Evolutionary conservation across 2,888 invertebrate genomes (phyloP).

Genomic region (Perizoma flavofasciatum): DNA sequence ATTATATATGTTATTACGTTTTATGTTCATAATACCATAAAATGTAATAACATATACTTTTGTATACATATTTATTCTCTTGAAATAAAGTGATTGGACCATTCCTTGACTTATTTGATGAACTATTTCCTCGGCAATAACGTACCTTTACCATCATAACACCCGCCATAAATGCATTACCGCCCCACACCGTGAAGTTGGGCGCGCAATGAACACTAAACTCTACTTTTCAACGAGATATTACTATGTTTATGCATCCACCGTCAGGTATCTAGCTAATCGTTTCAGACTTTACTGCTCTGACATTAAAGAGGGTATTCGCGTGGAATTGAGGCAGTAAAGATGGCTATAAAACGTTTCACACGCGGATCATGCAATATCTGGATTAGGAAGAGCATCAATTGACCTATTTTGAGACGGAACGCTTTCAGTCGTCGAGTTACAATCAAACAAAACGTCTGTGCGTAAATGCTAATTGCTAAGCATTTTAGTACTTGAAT

Average conservation of each 20-base stretch:
- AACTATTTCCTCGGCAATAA: neutral
- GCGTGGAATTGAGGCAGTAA: constrained; percentile 21
- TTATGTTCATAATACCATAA: no score
- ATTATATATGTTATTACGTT: no score
- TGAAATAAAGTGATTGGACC: no score
- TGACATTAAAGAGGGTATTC: constrained; percentile 24
- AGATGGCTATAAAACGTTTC: constrained; percentile 29
- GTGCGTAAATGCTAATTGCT: neutral
- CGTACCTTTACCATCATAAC: constrained; percentile 21
- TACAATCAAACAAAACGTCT: neutral
- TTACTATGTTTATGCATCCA: constrained; percentile 33
- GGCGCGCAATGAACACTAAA: constrained; percentile 30
- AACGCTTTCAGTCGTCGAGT: constrained; percentile 6
- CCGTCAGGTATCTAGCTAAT: constrained; percentile 27
- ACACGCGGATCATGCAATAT: constrained; percentile 30
- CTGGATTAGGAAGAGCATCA: constrained; percentile 27
- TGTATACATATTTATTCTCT: no score
- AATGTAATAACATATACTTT: no score
- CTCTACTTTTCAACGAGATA: constrained; percentile 25
- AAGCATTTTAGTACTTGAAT: neutral
- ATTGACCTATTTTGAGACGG: constrained; percentile 25
- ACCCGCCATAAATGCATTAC: constrained; percentile 31
- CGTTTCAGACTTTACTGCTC: constrained; percentile 21
- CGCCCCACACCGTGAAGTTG: constrained; percentile 10
- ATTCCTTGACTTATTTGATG: no score